Evolutionary conservation across 1,140 invertebrate genomes (phyloP), one percentile per base, ranked within the genome.

Genomic region (Drosophila repleta): DNA sequence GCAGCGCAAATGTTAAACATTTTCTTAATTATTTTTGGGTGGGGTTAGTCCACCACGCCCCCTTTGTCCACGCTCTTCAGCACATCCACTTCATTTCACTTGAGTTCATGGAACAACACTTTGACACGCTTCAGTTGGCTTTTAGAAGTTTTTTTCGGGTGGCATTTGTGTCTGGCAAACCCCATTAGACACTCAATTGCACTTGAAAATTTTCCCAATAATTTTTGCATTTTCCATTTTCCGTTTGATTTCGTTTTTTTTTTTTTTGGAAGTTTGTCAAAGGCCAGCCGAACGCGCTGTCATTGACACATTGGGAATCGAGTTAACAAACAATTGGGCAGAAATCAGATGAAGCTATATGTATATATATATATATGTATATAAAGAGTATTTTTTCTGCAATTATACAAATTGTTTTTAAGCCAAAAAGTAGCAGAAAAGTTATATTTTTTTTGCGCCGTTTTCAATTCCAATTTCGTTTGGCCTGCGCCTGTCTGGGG

Each of bases 11-110:
- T 72, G 64, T 62, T 62, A 81, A 85, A 84, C 66, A 84, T 84
- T 87, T 84, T 88, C 83, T 74, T 88, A 87, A 89, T 89, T 89
- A 83, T 83, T 87, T 89, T 67, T 55, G 69, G 39, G n/a, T 4
- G n/a, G n/a, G 11, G n/a, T 43, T 48, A 61, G 45, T 18, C n/a
- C 8, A 4, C 20, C 46, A 20, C 13, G 11, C 21, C 21, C 2
- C 2, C 21, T 5, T n/a, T 2, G 20, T n/a, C 2, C 13, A 21
- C 46, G 21, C 45, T 11, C 8, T 15, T 3, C 17, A 37, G 18
- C 39, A 37, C 17, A 55, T 21, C 29, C 62, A 66, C 63, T 72
- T 72, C 63, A 66, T 72, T 66, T 63, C 41, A 43, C 49, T 57
- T 57, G 62, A 79, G 63, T 56, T 69, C 46, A 55, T 61, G 24